These are phyloP conservation scores for Malurus elegans DNA, from an alignment of 2,113 vertebrate genomes.

Conservation along the genomic window DNA sequence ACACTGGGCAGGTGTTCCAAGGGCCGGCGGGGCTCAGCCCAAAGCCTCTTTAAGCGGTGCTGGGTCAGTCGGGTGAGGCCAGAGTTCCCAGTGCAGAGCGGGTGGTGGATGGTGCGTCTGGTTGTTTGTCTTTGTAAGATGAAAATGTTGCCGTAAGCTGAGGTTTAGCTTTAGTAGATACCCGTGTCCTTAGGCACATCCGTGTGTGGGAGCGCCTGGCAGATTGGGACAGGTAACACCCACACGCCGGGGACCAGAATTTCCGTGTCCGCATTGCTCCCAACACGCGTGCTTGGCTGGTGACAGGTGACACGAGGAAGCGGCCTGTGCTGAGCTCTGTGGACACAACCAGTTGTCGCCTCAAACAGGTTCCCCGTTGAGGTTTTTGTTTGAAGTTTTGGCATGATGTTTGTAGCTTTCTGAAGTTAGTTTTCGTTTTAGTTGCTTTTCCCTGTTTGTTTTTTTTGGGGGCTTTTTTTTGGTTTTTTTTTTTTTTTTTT, in stretches of 20 bases:
- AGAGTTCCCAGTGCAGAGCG: fast-evolving
- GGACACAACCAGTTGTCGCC: fast-evolving
- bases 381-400: fast-evolving
- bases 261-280: fast-evolving
- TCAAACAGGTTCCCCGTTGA: fast-evolving
- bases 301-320: fast-evolving
- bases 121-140: fast-evolving
- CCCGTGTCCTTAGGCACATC: fast-evolving
- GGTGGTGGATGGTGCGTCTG: fast-evolving
- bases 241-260: fast-evolving
- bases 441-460: not conserved
- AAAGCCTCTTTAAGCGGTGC: fast-evolving
- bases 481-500: not conserved
- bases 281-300: fast-evolving
- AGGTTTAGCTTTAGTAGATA: fast-evolving
- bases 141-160: fast-evolving
- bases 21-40: fast-evolving
- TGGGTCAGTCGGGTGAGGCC: fast-evolving
- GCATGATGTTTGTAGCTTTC: not conserved
- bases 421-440: not conserved
- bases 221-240: fast-evolving
- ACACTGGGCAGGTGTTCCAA: fast-evolving
- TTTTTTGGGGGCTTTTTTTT: not conserved
- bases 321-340: not conserved
- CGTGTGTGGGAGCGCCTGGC: fast-evolving